phyloP scores from a whole-genome alignment of 2,113 vertebrate species.

The Falcunculus frontatus region DNA sequence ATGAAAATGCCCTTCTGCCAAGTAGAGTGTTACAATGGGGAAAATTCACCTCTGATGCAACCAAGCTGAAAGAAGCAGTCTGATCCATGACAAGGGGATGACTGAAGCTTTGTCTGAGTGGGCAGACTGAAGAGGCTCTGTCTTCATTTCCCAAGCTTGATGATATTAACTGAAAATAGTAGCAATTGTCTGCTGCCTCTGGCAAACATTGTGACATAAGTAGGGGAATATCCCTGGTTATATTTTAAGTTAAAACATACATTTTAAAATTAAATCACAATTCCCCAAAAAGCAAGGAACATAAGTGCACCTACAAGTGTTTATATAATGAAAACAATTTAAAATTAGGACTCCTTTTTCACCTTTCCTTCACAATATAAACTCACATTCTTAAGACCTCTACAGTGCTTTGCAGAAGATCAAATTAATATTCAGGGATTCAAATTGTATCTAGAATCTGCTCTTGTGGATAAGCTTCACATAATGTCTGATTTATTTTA shows the following conservation, averaged over 20 bases:
- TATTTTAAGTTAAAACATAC: background rate
- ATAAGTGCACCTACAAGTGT: background rate
- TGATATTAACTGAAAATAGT: background rate
- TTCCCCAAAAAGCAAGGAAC: background rate
- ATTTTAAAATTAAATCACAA: background rate
- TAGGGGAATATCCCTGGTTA: background rate
- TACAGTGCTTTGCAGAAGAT: background rate
- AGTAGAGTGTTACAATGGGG: background rate
- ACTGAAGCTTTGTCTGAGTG: background rate
- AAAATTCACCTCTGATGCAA: background rate
- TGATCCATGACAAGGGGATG: background rate
- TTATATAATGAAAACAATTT: background rate
- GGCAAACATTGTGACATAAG: background rate
- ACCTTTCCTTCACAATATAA: background rate
- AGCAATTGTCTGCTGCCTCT: background rate
- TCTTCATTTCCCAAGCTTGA: background rate
- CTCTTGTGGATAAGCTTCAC: constrained; percentile 24
- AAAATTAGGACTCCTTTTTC: background rate
- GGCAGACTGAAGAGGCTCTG: background rate
- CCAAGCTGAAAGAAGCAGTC: background rate
- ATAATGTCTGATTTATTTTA: constrained; percentile 44
- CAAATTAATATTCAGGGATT: constrained; percentile 28
- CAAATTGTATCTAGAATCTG: constrained; percentile 16
- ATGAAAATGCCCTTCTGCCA: background rate
- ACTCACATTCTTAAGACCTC: background rate